These are phyloP conservation scores for Chaitophorus viminalis DNA, from an alignment of 2,888 invertebrate genomes.

Conservation along the genomic window DNA sequence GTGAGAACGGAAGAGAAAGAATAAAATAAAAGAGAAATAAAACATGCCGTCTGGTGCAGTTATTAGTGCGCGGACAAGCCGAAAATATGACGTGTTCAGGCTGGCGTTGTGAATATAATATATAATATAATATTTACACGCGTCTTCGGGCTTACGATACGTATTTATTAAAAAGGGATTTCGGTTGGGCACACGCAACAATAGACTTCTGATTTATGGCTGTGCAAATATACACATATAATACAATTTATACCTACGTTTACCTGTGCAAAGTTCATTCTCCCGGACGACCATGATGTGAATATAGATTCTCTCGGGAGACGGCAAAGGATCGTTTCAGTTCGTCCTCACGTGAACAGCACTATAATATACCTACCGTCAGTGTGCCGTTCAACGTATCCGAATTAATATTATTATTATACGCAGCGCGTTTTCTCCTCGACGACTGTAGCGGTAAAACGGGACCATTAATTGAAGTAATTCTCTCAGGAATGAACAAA, in stretches of 20 bases:
- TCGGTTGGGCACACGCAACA: neutral
- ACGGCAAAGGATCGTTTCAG: too few relatives aligned
- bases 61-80: neutral
- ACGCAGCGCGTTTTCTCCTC: too few relatives aligned
- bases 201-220: slow-evolving; percentile 42
- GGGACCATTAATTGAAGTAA: too few relatives aligned
- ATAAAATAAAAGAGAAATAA: neutral
- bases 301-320: too few relatives aligned
- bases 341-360: neutral
- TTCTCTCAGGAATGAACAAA: too few relatives aligned
- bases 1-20: neutral
- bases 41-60: too few relatives aligned
- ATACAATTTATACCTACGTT: too few relatives aligned
- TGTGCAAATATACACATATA: slow-evolving; percentile 34
- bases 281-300: neutral
- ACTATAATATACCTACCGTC: too few relatives aligned
- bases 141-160: neutral
- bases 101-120: neutral
- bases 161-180: slow-evolving; percentile 50
- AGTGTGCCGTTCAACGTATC: too few relatives aligned
- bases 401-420: too few relatives aligned
- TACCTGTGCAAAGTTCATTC: neutral
- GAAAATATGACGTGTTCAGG: slow-evolving; percentile 6
- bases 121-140: neutral
- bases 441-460: too few relatives aligned